Conservation (phyloP, 2,888 invertebrate species). For the Lapara coniferarum region DNA sequence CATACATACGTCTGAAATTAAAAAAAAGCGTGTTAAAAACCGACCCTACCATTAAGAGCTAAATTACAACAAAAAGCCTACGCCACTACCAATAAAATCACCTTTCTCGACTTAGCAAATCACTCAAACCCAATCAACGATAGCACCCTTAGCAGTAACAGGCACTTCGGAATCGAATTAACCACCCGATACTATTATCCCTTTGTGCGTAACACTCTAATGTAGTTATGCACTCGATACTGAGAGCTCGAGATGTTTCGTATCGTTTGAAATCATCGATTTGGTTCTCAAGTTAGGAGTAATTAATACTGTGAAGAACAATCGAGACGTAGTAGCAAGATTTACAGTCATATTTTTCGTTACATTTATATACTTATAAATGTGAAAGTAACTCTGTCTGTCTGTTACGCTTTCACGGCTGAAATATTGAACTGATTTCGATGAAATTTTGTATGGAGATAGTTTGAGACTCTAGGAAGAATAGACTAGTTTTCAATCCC, state of each 20-base stretch:
- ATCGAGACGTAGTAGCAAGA: no score
- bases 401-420: no score
- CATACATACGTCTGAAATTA: no score
- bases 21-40: no score
- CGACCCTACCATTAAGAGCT: background rate
- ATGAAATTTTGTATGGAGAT: no score
- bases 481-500: no score
- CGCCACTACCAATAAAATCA: background rate
- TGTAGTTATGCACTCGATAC: slow-evolving; percentile 51
- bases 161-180: slow-evolving; percentile 51
- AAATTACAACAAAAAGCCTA: background rate
- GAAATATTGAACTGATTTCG: no score
- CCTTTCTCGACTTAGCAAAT: slow-evolving; percentile 9
- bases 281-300: background rate
- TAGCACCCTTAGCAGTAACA: slow-evolving; percentile 30
- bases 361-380: no score
- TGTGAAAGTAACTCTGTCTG: no score
- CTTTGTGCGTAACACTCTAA: slow-evolving; percentile 41
- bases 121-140: slow-evolving; percentile 21
- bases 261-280: background rate
- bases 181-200: slow-evolving; percentile 43
- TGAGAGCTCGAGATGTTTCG: slow-evolving; percentile 24
- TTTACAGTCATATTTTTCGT: no score
- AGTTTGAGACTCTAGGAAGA: no score
- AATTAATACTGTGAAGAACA: no score